Evolutionary conservation across 2,797 vertebrate genomes (phyloP), one percentile per base, ranked within the genome.

Genomic region (Cheirogaleus major): DNA sequence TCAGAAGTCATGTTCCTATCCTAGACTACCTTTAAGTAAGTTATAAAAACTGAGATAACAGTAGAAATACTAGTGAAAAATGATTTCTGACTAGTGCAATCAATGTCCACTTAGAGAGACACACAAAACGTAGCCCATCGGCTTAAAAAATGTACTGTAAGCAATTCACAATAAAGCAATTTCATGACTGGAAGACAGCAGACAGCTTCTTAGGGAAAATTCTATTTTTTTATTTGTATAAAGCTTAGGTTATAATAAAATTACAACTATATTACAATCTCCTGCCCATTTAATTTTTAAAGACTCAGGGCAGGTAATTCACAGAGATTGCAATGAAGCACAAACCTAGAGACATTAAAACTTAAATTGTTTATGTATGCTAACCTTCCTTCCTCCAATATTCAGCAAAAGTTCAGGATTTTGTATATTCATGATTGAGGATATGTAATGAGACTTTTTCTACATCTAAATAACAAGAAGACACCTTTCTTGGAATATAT

Each of bases 21-120:
- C 30, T 76, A 85, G 25, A 30, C 43, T 41, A 4, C 13, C 32
- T 76, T 69, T 79, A 50, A 75, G 32, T 38, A 93, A 72, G 38
- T 84, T 70, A 73, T 92, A 75, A 91, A 88, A 84, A 88, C 43
- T 61, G 55, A 81, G 20, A 76, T 65, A 81, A 84, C 57, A 50
- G 23, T 55, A 20, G 27, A 38, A 4, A 75, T 82, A 59, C 15
- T 35, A 89, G 30, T 76, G 35, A 75, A 91, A 89, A 80, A 52
- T 59, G 12, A 86, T 59, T 95, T 83, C 14, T 57, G 84, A 81
- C 27, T 90, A 90, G 20, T 57, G 4, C 23, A 67, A 83, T 87
- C 70, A 57, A 63, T 93, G 45, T 7, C 20, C 22, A 59, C 81
- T 83, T 80, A 50, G 32, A 72, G 52, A 84, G 4, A 52, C 4